Conservation (phyloP, 1,140 invertebrate genomes). For the Sinella curviseta region DNA sequence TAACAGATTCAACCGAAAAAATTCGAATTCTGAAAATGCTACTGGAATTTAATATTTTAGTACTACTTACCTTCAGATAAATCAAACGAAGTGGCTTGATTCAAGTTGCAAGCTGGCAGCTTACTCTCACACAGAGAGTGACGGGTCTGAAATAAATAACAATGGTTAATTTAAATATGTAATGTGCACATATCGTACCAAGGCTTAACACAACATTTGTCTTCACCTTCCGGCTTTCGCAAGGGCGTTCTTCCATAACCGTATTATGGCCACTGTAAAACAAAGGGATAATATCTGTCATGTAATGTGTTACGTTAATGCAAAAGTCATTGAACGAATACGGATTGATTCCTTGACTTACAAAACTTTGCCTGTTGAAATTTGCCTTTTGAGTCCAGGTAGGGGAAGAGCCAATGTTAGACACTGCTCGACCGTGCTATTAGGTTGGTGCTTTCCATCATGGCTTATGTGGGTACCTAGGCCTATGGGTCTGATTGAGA, state of each 20-base stretch:
- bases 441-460: not conserved
- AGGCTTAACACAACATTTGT: no score
- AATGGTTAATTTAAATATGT: no score
- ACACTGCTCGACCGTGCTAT: not conserved
- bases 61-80: not conserved
- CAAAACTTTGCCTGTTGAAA: no score
- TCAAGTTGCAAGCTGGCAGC: not conserved
- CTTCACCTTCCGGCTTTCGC: not conserved
- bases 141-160: no score
- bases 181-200: no score
- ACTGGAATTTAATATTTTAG: not conserved
- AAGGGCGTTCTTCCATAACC: not conserved
- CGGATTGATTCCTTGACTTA: not conserved
- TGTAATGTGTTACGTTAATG: not conserved
- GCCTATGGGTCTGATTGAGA: not conserved
- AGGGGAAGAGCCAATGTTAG: not conserved
- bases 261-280: not conserved
- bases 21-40: not conserved
- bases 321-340: no score
- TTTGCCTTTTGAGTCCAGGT: no score
- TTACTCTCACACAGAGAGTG: not conserved
- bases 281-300: not conserved
- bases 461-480: not conserved
- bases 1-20: no score
- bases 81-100: not conserved